phyloP scores from a whole-genome alignment of 1,140 invertebrate species.

The Laupala kohalensis region DNA sequence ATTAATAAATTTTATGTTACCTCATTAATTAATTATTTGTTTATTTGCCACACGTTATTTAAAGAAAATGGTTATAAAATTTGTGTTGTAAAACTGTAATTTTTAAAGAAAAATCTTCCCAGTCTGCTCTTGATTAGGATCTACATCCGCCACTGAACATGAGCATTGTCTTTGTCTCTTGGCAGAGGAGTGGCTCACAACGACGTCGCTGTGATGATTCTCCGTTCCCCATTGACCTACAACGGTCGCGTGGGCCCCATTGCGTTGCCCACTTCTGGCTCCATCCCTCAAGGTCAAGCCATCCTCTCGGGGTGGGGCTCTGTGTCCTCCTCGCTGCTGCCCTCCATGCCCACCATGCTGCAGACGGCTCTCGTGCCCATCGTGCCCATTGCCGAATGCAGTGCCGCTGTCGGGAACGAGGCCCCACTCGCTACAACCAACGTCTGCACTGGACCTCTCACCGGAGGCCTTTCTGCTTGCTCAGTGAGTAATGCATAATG shows the following conservation, averaged over 20 bases:
- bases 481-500: constrained; percentile 26
- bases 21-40: no score
- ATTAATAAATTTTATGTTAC: no score
- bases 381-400: constrained; percentile 21
- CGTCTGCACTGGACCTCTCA: constrained; percentile 45
- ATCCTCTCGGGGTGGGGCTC: constrained; percentile 37
- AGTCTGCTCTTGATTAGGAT: no score
- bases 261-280: constrained; percentile 29
- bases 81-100: no score
- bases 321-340: constrained; percentile 16
- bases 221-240: constrained; percentile 37
- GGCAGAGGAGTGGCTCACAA: constrained; percentile 37
- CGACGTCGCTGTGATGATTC: constrained; percentile 48
- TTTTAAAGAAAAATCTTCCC: no score
- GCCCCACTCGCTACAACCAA: constrained; percentile 29
- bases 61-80: no score
- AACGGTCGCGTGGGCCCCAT: constrained; percentile 36
- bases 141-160: no score
- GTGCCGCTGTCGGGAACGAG: constrained; percentile 17
- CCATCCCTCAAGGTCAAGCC: constrained; percentile 25
- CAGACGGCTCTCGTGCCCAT: constrained; percentile 24
- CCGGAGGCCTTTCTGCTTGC: constrained; percentile 42
- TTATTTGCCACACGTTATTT: no score
- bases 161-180: no score
- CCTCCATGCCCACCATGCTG: constrained; percentile 19